phyloP scores from a whole-genome alignment of 2,888 invertebrate genomes.

The Leucophenga maculata region DNA sequence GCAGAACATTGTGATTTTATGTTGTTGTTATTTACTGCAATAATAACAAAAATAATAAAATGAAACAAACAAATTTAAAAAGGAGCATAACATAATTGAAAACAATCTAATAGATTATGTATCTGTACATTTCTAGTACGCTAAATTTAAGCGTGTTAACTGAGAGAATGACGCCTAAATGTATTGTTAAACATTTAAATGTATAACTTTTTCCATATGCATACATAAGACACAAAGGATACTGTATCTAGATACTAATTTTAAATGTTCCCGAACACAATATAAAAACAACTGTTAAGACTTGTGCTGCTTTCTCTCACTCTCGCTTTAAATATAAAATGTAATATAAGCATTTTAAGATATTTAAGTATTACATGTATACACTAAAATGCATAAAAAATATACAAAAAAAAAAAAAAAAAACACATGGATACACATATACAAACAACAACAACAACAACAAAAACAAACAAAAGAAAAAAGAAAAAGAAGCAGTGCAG shows the following conservation, averaged over 20 bases:
- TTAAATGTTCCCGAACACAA: neutral
- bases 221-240: too few relatives aligned
- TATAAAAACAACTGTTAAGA: slow-evolving; percentile 55
- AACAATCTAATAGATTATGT: neutral
- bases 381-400: neutral
- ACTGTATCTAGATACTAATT: too few relatives aligned
- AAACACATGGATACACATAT: neutral
- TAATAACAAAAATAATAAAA: slow-evolving; percentile 16
- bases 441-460: slow-evolving; percentile 21
- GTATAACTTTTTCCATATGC: neutral
- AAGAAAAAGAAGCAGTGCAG: slow-evolving; percentile 31
- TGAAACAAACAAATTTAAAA: slow-evolving; percentile 17
- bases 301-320: slow-evolving; percentile 59
- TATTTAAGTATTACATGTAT: slow-evolving; percentile 45
- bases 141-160: neutral
- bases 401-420: neutral
- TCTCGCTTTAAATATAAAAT: slow-evolving; percentile 13
- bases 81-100: too few relatives aligned
- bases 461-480: slow-evolving; percentile 19
- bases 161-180: neutral
- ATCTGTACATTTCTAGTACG: neutral
- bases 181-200: neutral
- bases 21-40: neutral
- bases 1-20: slow-evolving; percentile 9
- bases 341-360: slow-evolving; percentile 58